These are phyloP conservation scores for Notothenia rossii DNA, from an alignment of 2,113 vertebrate species.

Conservation along the genomic window DNA sequence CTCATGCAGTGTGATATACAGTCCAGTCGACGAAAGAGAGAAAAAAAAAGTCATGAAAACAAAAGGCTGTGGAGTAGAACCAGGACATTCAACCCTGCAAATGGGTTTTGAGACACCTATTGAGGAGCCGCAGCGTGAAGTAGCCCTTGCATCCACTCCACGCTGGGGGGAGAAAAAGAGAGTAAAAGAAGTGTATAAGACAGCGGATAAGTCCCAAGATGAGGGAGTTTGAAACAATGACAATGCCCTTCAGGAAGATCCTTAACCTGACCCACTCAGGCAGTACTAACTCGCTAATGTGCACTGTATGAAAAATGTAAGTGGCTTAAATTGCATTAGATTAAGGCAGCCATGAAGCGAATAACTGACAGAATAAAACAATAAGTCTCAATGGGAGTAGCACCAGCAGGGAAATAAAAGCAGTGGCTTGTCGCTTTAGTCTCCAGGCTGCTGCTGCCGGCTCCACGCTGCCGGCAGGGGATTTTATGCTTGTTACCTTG, in stretches of 20 bases:
- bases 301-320: constrained; percentile 77
- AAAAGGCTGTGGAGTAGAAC: constrained; percentile 56
- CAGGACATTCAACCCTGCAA: constrained; percentile 62
- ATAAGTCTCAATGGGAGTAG: constrained; percentile 71
- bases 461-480: constrained; percentile 27
- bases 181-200: constrained; percentile 24
- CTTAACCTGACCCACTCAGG: constrained; percentile 72
- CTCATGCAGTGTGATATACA: constrained; percentile 56
- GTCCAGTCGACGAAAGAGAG: constrained; percentile 44
- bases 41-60: constrained; percentile 51
- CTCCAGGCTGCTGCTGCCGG: constrained; percentile 30
- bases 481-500: constrained; percentile 70
- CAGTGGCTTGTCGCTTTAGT: constrained; percentile 50
- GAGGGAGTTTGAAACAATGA: constrained; percentile 47
- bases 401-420: constrained; percentile 39
- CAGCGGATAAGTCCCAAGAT: constrained; percentile 38
- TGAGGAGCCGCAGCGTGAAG: constrained; percentile 48
- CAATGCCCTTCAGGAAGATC: constrained; percentile 80
- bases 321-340: constrained; percentile 82
- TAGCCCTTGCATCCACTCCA: constrained; percentile 38
- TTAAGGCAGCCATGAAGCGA: constrained; percentile 74
- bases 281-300: constrained; percentile 76
- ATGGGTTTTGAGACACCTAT: constrained; percentile 62
- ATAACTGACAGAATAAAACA: constrained; percentile 84
- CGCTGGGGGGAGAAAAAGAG: background rate